Conservation (phyloP, 2,797 vertebrate species). For the Fratercula arctica region DNA sequence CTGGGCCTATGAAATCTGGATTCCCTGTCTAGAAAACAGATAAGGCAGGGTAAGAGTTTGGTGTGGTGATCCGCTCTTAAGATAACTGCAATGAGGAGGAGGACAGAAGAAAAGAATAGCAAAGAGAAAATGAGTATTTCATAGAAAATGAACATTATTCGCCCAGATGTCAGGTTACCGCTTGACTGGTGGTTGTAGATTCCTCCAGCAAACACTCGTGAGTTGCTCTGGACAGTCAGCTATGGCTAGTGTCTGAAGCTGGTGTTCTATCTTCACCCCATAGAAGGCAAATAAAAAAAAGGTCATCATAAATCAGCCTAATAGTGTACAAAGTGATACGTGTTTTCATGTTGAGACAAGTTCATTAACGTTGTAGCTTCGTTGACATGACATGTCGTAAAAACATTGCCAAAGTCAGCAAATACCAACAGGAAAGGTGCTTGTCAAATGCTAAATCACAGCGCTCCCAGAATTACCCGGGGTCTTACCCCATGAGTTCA, state of each 20-base stretch:
- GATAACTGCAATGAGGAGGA: background rate
- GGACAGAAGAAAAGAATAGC: background rate
- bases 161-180: background rate
- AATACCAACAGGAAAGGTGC: background rate
- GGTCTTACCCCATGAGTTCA: background rate
- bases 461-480: background rate
- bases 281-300: background rate
- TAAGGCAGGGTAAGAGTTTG: background rate
- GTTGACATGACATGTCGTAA: background rate
- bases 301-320: background rate
- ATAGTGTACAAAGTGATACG: background rate
- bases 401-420: background rate
- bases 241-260: background rate
- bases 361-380: background rate
- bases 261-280: background rate
- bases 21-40: background rate
- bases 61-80: background rate
- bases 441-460: background rate
- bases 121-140: background rate
- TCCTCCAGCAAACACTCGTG: background rate
- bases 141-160: background rate
- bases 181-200: accelerated
- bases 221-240: background rate
- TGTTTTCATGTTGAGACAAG: background rate
- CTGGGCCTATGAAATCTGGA: background rate